These are phyloP conservation scores for Circaetus cinerascens DNA, from an alignment of 2,113 vertebrate genomes.

Conservation along the genomic window DNA sequence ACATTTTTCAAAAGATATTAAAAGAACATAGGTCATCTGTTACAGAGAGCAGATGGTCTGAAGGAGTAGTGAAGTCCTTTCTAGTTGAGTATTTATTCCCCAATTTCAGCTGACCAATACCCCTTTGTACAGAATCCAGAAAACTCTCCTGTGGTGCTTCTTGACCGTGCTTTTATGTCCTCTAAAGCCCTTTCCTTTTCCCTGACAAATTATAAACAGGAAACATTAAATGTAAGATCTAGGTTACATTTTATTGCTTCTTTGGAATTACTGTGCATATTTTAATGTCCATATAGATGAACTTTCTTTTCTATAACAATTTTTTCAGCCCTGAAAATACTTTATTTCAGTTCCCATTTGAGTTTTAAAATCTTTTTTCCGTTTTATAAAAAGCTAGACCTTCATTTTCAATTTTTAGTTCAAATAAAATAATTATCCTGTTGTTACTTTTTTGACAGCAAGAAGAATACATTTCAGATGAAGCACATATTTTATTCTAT, in stretches of 20 bases:
- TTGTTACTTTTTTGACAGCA: conserved; percentile 56
- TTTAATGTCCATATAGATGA: neutral
- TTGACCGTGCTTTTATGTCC: neutral
- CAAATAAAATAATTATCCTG: conserved; percentile 62
- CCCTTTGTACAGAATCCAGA: neutral
- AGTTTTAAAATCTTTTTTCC: conserved; percentile 10
- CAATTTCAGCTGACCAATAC: neutral
- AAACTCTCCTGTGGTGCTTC: neutral
- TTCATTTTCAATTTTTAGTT: conserved; percentile 65
- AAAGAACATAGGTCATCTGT: neutral
- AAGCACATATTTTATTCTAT: conserved; percentile 68
- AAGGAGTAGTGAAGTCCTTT: neutral
- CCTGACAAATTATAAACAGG: neutral
- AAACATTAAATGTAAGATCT: neutral
- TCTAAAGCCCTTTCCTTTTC: neutral
- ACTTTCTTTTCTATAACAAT: neutral
- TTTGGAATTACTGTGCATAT: neutral
- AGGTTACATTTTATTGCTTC: neutral
- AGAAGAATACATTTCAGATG: conserved; percentile 44
- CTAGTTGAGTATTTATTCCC: neutral
- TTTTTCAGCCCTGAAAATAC: neutral
- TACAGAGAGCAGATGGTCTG: neutral
- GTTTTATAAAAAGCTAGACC: conserved; percentile 33
- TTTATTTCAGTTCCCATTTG: conserved; percentile 2
- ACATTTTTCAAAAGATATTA: neutral